Conservation (phyloP, 2,797 vertebrate genomes). For the Podarcis siculus region DNA sequence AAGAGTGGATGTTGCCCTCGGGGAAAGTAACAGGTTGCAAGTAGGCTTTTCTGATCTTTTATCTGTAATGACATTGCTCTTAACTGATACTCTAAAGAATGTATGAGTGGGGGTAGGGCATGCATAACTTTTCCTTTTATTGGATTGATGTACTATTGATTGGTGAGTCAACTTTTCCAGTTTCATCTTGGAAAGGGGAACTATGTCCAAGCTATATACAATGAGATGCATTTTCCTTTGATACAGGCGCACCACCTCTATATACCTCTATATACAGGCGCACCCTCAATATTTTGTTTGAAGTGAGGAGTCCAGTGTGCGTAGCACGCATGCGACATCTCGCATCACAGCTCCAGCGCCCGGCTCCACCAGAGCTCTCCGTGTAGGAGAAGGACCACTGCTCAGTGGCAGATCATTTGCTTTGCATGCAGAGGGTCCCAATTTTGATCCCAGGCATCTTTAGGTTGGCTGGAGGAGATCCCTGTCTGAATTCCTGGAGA, state of each 20-base stretch:
- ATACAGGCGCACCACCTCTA: background rate
- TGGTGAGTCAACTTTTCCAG: background rate
- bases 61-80: conserved; percentile 19
- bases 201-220: background rate
- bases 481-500: no score
- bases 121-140: background rate
- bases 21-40: background rate
- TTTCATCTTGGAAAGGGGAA: background rate
- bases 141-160: background rate
- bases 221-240: background rate
- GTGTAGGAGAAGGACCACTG: no score
- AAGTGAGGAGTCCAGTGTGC: no score
- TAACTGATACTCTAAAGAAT: conserved; percentile 11
- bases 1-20: conserved; percentile 1
- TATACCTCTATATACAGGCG: no score
- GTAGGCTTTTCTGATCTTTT: background rate
- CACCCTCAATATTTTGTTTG: no score
- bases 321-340: no score
- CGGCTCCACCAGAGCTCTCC: no score
- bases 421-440: no score
- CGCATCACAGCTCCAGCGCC: no score
- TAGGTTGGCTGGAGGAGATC: no score
- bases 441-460: no score
- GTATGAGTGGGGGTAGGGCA: background rate
- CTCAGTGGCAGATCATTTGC: no score